Conservation (phyloP, 1,140 invertebrate species). For the Apis dorsata region DNA sequence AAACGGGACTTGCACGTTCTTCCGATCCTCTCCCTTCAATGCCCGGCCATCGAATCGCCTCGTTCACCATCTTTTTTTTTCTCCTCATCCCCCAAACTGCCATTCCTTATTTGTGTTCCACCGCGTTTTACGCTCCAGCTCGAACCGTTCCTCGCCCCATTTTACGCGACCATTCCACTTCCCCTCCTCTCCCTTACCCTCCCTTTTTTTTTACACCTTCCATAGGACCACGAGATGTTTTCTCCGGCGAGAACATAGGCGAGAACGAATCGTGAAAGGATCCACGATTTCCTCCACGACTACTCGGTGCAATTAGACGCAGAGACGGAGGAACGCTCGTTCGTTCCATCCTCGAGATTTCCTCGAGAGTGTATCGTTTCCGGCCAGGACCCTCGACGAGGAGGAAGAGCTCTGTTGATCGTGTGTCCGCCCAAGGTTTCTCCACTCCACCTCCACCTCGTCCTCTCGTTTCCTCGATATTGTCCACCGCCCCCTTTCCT, state of each 20-base stretch:
- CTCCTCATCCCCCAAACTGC: neutral
- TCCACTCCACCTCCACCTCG: neutral
- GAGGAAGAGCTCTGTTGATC: constrained; percentile 21
- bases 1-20: constrained; percentile 14
- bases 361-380: constrained; percentile 33
- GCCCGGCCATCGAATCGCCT: neutral
- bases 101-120: constrained; percentile 9
- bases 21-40: neutral
- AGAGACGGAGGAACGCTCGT: neutral
- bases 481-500: neutral
- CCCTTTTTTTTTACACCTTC: neutral
- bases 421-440: neutral
- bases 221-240: neutral
- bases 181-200: neutral
- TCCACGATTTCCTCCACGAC: neutral
- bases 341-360: constrained; percentile 1
- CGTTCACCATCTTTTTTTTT: neutral
- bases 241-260: neutral
- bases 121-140: constrained; percentile 1
- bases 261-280: constrained; percentile 44
- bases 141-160: neutral
- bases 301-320: constrained; percentile 35
- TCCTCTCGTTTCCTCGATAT: constrained; percentile 49
- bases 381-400: neutral
- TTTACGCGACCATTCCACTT: constrained; percentile 1